phyloP scores from a whole-genome alignment of 2,888 invertebrate genomes.

The Hoplodrina blanda region DNA sequence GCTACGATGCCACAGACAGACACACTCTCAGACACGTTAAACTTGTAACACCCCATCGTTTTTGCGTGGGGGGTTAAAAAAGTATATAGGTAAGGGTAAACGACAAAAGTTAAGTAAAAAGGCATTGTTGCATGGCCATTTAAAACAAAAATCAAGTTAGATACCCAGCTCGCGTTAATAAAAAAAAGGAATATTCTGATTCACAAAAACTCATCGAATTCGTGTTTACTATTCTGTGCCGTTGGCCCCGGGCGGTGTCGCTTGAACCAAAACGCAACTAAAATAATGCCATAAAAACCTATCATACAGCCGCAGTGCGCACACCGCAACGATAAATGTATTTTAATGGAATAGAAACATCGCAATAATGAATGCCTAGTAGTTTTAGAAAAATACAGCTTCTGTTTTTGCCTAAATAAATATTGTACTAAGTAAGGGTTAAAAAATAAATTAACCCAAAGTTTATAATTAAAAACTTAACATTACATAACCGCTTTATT shows the following conservation, averaged over 20 bases:
- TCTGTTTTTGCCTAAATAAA: not conserved
- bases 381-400: no score
- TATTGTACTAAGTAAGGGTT: not conserved
- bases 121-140: no score
- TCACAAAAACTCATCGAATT: conserved; percentile 34
- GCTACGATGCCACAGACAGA: no score
- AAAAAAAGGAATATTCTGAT: conserved; percentile 1
- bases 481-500: no score
- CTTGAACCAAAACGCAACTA: conserved; percentile 33
- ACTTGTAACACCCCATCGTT: no score
- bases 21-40: no score
- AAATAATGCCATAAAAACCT: conserved; percentile 59
- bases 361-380: not conserved
- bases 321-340: conserved; percentile 35
- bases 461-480: no score
- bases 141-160: not conserved
- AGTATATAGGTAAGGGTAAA: no score
- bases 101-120: no score
- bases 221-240: conserved; percentile 10
- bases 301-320: conserved; percentile 56
- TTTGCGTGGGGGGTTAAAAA: no score
- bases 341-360: conserved; percentile 41
- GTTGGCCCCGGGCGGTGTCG: conserved; percentile 14
- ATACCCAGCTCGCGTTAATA: not conserved
- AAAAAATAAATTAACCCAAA: not conserved